These are phyloP conservation scores for Pachyseris speciosa DNA, from an alignment of 64 coral and sea anemone genomes.

Conservation along the genomic window DNA sequence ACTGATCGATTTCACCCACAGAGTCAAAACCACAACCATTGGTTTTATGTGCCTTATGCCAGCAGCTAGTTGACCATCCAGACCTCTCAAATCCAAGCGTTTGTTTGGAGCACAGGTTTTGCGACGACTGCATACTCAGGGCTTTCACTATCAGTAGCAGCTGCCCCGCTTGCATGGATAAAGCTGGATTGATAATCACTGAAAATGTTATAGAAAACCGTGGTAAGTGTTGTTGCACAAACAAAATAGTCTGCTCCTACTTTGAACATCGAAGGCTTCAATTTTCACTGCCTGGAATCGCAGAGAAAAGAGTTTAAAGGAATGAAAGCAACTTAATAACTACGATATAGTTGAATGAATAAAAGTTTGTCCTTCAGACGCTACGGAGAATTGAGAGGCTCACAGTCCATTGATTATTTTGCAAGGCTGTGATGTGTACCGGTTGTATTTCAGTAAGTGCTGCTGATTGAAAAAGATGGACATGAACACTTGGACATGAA, in stretches of 20 bases:
- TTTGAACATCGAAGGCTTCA: background rate
- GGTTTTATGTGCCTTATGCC: background rate
- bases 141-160: background rate
- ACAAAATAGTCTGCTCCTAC: background rate
- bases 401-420: too few relatives aligned
- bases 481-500: too few relatives aligned
- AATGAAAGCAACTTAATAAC: too few relatives aligned
- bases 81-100: background rate
- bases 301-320: too few relatives aligned
- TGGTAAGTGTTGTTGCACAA: background rate
- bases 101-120: constrained; percentile 7
- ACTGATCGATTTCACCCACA: background rate
- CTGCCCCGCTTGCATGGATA: constrained; percentile 1
- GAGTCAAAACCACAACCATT: background rate
- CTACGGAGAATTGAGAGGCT: too few relatives aligned
- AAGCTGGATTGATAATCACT: background rate
- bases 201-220: background rate
- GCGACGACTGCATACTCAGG: background rate
- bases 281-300: too few relatives aligned
- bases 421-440: too few relatives aligned
- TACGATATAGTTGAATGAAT: too few relatives aligned
- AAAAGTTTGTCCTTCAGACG: too few relatives aligned
- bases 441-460: too few relatives aligned
- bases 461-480: too few relatives aligned
- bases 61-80: background rate